Conservation (phyloP, 2,113 vertebrate species). For the Xenopus laevis region DNA sequence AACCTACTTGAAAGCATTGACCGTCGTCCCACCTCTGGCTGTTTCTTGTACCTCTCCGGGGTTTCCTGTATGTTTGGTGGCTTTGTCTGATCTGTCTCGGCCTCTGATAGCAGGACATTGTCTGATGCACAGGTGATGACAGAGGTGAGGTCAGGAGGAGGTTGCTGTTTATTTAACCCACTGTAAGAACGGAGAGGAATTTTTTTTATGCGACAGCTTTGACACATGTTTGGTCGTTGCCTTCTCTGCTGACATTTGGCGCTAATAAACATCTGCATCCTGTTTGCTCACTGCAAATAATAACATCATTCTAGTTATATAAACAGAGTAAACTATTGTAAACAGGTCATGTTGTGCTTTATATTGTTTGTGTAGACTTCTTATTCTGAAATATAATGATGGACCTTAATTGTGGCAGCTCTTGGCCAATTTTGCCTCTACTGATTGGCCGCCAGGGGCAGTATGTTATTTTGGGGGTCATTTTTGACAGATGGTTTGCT, state of each 20-base stretch:
- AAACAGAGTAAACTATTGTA: background rate
- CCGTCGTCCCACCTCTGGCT: constrained; percentile 17
- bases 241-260: background rate
- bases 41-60: constrained; percentile 8
- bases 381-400: background rate
- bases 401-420: too few species aligned
- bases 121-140: constrained; percentile 43
- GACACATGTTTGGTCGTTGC: background rate
- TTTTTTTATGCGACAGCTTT: background rate
- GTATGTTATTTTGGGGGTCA: too few species aligned
- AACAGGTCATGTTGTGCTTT: too few species aligned
- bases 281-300: background rate
- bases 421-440: too few species aligned
- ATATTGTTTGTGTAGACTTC: background rate
- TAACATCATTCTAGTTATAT: background rate
- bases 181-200: constrained; percentile 28
- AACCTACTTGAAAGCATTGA: constrained; percentile 35
- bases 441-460: too few species aligned
- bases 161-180: constrained; percentile 27
- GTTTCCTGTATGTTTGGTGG: constrained; percentile 28
- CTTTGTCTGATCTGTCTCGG: constrained; percentile 41
- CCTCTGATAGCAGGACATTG: constrained; percentile 5
- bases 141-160: constrained; percentile 36
- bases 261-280: background rate
- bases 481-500: too few species aligned